Evolutionary conservation across 2,888 invertebrate genomes (phyloP).

Genomic region (Dasysyrphus tricinctus): DNA sequence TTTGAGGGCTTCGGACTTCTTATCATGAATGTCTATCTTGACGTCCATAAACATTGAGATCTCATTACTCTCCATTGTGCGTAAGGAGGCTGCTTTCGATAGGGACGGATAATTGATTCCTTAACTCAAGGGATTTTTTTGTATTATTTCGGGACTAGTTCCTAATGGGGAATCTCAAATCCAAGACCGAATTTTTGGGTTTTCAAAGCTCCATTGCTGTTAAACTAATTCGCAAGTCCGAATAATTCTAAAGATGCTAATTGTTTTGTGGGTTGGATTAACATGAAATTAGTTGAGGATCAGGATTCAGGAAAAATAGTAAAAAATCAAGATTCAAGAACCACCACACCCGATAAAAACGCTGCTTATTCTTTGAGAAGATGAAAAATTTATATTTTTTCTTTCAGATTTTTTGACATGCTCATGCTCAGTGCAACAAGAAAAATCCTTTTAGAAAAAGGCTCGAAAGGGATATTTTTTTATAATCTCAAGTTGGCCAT

Average conservation of each 20-base stretch:
- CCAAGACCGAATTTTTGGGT: not conserved
- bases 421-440: conserved; percentile 74
- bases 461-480: conserved; percentile 60
- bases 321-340: conserved; percentile 55
- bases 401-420: conserved; percentile 64
- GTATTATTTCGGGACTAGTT: not conserved
- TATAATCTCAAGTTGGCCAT: not conserved
- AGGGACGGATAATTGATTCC: not conserved
- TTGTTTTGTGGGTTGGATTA: conserved; percentile 9
- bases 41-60: conserved; percentile 82
- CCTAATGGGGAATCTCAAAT: not conserved
- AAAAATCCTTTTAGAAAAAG: conserved; percentile 42
- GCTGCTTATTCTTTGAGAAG: conserved; percentile 13
- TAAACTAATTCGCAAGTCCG: not conserved
- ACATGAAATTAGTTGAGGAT: conserved; percentile 40
- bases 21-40: conserved; percentile 82
- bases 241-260: not conserved
- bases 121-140: not conserved
- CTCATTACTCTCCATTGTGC: conserved; percentile 82
- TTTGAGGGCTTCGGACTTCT: conserved; percentile 80
- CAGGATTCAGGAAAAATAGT: conserved; percentile 35
- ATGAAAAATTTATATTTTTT: conserved; percentile 38
- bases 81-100: not conserved
- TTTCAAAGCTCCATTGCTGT: conserved; percentile 1
- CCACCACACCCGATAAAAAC: conserved; percentile 69